These are phyloP conservation scores for Elachura formosa DNA, from an alignment of 2,113 vertebrate species.

Conservation along the genomic window DNA sequence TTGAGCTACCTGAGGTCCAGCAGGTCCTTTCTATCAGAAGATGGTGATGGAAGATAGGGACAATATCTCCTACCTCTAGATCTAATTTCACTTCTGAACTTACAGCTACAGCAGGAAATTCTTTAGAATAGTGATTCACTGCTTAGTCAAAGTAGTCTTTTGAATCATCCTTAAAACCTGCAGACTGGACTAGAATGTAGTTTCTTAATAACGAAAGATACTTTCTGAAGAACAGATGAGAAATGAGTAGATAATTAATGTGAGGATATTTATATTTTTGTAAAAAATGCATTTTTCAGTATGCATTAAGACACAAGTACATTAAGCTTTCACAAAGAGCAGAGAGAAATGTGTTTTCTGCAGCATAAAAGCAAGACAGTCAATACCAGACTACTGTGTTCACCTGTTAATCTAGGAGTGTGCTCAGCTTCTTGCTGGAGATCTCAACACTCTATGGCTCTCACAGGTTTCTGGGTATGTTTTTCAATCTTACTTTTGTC, in stretches of 20 bases:
- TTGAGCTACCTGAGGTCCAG: neutral
- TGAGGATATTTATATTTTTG: neutral
- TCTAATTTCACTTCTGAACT: neutral
- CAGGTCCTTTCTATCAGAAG: neutral
- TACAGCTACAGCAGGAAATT: neutral
- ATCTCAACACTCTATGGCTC: neutral
- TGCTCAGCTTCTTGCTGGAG: neutral
- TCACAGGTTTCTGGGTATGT: neutral
- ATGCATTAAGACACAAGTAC: fast-evolving
- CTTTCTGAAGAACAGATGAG: neutral
- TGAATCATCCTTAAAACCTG: neutral
- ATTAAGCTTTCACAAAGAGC: neutral
- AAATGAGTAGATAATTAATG: neutral
- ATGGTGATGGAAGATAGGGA: neutral
- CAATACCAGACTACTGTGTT: neutral
- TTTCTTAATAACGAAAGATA: neutral
- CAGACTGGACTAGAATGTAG: neutral
- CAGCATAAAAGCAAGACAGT: neutral
- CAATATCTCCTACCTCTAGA: neutral
- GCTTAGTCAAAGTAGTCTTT: neutral
- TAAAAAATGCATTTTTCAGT: neutral
- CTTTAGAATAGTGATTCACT: neutral
- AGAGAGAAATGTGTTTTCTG: neutral
- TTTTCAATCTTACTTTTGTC: neutral
- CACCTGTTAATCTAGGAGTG: neutral